Evolutionary conservation across 1,140 invertebrate species (phyloP).

Genomic region (Nebria ingens): DNA sequence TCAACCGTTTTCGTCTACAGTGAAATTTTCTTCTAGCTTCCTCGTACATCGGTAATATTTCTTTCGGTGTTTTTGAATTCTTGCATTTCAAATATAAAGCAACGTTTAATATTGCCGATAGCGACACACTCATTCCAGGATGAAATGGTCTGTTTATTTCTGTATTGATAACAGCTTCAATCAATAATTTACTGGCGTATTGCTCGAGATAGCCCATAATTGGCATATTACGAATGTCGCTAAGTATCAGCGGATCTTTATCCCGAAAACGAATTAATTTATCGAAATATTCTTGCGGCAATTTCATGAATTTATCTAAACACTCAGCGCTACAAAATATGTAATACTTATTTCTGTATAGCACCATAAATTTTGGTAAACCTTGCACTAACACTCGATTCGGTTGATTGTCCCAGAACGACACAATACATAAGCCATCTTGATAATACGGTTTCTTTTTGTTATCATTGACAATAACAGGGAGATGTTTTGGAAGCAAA

Average conservation of each 20-base stretch:
- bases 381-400: slow-evolving; percentile 36
- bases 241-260: slow-evolving; percentile 9
- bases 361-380: slow-evolving; percentile 29
- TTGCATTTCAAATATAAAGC: slow-evolving; percentile 43
- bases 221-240: slow-evolving; percentile 37
- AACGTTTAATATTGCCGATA: slow-evolving; percentile 40
- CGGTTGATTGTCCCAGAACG: slow-evolving; percentile 41
- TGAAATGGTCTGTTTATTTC: slow-evolving; percentile 42
- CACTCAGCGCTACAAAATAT: slow-evolving; percentile 42
- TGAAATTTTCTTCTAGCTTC: slow-evolving; percentile 32
- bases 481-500: slow-evolving; percentile 37
- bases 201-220: slow-evolving; percentile 45
- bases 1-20: slow-evolving; percentile 30
- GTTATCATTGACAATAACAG: slow-evolving; percentile 33
- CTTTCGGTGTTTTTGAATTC: slow-evolving; percentile 29
- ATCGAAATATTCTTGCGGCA: slow-evolving; percentile 35
- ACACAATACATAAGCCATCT: slow-evolving; percentile 45
- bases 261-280: slow-evolving; percentile 14
- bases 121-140: slow-evolving; percentile 36
- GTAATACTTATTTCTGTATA: slow-evolving; percentile 37
- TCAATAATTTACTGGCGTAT: slow-evolving; percentile 38
- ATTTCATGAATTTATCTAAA: slow-evolving; percentile 37
- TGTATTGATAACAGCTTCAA: slow-evolving; percentile 38
- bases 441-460: slow-evolving; percentile 33
- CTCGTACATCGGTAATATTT: slow-evolving; percentile 30